phyloP scores from a whole-genome alignment of 2,797 vertebrate genomes.

The Coracias cyanogaster region DNA sequence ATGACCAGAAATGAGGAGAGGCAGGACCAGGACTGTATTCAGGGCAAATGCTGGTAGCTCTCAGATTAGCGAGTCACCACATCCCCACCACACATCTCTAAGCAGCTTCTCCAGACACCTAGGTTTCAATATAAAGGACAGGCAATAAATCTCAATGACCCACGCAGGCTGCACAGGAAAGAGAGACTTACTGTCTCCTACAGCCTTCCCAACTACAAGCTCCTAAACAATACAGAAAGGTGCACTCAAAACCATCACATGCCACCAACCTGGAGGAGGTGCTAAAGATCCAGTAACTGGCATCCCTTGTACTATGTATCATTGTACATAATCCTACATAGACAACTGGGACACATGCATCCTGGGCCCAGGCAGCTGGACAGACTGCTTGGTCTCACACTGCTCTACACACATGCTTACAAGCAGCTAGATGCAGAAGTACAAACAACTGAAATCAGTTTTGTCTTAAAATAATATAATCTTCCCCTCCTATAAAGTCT shows the following conservation, averaged over 20 bases:
- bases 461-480: background rate
- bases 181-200: background rate
- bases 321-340: background rate
- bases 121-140: background rate
- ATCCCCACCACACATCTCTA: background rate
- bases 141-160: background rate
- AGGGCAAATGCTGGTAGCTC: background rate
- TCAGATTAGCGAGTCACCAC: background rate
- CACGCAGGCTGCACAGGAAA: background rate
- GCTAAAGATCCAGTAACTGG: background rate
- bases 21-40: background rate
- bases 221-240: background rate
- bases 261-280: background rate
- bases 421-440: background rate
- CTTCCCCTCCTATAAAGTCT: background rate
- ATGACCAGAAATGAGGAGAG: background rate
- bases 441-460: background rate
- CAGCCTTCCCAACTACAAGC: background rate
- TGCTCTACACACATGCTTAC: background rate
- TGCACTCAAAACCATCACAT: background rate
- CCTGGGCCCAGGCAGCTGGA: background rate
- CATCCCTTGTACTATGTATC: background rate
- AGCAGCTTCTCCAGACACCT: background rate
- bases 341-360: fast-evolving
- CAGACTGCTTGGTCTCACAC: background rate